Percentiles rank a stretch among this genome's conserved stretches.
Conservation (phyloP, 2,797 vertebrate genomes). For the Lycodopsis pacificus region DNA sequence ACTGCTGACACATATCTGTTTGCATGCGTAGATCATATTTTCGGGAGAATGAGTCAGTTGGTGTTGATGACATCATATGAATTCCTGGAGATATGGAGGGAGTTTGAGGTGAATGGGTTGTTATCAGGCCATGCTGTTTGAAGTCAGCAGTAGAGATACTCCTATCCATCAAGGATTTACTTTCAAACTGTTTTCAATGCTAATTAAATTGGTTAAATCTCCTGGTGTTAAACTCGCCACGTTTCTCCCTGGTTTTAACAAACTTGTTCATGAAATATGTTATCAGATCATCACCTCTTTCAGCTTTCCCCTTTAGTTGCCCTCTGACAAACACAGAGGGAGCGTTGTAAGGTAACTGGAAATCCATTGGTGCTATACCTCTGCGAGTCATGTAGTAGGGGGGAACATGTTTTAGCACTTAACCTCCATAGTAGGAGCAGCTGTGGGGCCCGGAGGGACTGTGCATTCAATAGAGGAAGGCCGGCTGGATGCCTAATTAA, state of each 20-base stretch:
- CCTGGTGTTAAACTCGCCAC: background rate
- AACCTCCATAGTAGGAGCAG: slow-evolving; percentile 78
- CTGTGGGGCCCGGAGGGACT: slow-evolving; percentile 76
- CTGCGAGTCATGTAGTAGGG: slow-evolving; percentile 64
- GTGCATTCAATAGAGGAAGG: slow-evolving; percentile 72
- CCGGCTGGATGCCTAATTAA: slow-evolving; percentile 75
- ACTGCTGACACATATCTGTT: slow-evolving; percentile 52
- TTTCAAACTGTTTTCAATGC: slow-evolving; percentile 36
- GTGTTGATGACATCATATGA: slow-evolving; percentile 54
- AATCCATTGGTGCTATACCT: slow-evolving; percentile 62
- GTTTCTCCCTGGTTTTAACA: slow-evolving; percentile 9
- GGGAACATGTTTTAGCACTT: slow-evolving; percentile 82
- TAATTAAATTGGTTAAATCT: slow-evolving; percentile 41
- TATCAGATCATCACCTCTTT: slow-evolving; percentile 53
- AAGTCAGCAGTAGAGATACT: slow-evolving; percentile 42
- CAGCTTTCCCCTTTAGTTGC: slow-evolving; percentile 31
- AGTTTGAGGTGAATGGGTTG: slow-evolving; percentile 49
- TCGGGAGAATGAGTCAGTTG: slow-evolving; percentile 43
- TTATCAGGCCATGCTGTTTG: slow-evolving; percentile 56
- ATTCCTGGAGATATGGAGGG: slow-evolving; percentile 54
- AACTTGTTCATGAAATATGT: slow-evolving; percentile 42
- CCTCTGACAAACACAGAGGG: slow-evolving; percentile 43
- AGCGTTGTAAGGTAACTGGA: slow-evolving; percentile 49
- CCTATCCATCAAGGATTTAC: slow-evolving; percentile 26
- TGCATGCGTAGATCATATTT: slow-evolving; percentile 52